Base-by-base conservation (phyloP, 1,140 invertebrate genomes). In the Scylla paramamosain region DNA sequence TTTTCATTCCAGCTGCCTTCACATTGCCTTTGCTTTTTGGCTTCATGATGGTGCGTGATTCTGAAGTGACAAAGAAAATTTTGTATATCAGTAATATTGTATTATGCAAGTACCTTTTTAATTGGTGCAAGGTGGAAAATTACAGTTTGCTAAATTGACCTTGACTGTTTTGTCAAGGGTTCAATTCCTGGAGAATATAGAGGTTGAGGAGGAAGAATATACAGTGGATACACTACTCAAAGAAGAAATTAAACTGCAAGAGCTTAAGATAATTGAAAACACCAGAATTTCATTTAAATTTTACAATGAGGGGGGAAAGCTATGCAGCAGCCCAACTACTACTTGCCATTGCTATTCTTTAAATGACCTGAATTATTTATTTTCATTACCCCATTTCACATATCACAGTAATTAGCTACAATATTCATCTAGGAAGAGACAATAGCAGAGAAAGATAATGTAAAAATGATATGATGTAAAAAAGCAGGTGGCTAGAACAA, bases 1-100 rank as follows among this genome's bases (percentile, higher is more conserved):
- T 90, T 7, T 94, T 89, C 87, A 77, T 77, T 25, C 86, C 93
- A 32, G 52, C n/a, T 3, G 31, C 77, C 90, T 31, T 91, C 59
- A 91, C n/a, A 16, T 32, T 32, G 4, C 84, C 84, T 28, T 91
- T 91, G 90, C 46, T 32, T 67, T 77, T 91, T 39, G 14, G 52
- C 59, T 91, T 91, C 90, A 91, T 91, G 12, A 52, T 59, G 10
- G 0, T 29, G 46, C 12, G 4, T n/a, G 67, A 91, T 32, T 25
- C 6, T 77, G 52, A 91, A 77, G 20, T 39, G 31, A 52, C 59
- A 91, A 59, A 59, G 16, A n/a, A 91, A 84, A 20, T 12, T 31
- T 12, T 10, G 25, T 77, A 77, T 25, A 12, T 12, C 39, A 2
- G 39, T 39, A 39, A 39, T 2, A 39, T 39, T 39, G 39, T 39